Evolutionary conservation across 2,888 invertebrate species (phyloP).

Genomic region (Synergus gifuensis): DNA sequence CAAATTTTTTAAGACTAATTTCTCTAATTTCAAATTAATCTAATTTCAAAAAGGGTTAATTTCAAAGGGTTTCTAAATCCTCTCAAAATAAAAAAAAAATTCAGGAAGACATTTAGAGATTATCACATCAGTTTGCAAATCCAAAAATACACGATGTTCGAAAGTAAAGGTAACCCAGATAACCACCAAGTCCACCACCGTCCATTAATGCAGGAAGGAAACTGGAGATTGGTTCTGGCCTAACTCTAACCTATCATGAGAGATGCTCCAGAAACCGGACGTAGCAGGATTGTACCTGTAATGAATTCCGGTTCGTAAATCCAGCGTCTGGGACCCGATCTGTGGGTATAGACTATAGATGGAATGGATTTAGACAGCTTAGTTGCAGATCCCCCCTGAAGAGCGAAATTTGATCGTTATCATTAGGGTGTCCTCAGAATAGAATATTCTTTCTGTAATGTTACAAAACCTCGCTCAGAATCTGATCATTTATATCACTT

Average conservation of each 20-base stretch:
- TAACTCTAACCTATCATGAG: constrained; percentile 15
- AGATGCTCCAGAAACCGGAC: constrained; percentile 19
- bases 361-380: constrained; percentile 26
- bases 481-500: constrained; percentile 9
- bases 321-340: constrained; percentile 1
- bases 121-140: background rate
- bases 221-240: constrained; percentile 8
- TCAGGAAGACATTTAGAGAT: background rate
- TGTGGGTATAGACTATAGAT: constrained; percentile 27
- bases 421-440: background rate
- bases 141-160: background rate
- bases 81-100: background rate
- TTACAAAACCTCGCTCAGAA: background rate
- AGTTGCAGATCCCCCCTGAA: constrained; percentile 1
- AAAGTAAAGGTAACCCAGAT: constrained; percentile 8
- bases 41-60: no score
- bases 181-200: background rate
- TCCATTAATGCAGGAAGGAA: constrained; percentile 24
- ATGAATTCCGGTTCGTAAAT: constrained; percentile 39
- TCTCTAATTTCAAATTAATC: background rate
- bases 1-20: background rate
- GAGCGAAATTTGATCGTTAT: constrained; percentile 28
- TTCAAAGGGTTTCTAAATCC: no score
- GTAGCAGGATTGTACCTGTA: constrained; percentile 24
- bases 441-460: background rate